Conservation (phyloP, 2,888 invertebrate genomes). For the Gandaritis pyraliata region DNA sequence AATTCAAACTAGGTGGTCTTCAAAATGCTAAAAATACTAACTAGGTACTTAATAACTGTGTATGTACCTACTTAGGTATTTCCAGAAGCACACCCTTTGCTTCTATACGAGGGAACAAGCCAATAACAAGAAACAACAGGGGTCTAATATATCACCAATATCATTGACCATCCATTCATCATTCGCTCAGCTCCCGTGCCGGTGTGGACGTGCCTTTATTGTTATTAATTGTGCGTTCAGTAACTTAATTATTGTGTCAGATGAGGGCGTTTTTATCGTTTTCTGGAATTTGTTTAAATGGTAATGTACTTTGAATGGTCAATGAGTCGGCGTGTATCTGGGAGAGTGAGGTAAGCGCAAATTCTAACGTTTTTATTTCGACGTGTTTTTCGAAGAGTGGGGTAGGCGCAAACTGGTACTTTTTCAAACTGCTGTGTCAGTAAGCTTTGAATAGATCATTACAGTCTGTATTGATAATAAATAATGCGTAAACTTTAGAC, state of each 20-base stretch:
- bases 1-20: too few relatives aligned
- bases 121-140: conserved; percentile 17
- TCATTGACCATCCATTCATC: conserved; percentile 43
- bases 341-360: not conserved
- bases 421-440: too few relatives aligned
- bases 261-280: conserved; percentile 31
- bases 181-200: conserved; percentile 39
- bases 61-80: too few relatives aligned
- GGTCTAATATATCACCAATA: conserved; percentile 27
- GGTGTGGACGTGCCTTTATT: conserved; percentile 44
- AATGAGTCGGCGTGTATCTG: not conserved
- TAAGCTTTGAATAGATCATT: too few relatives aligned
- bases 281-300: conserved; percentile 11
- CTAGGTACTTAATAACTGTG: too few relatives aligned
- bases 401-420: too few relatives aligned
- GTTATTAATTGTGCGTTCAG: conserved; percentile 46
- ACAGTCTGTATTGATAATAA: too few relatives aligned
- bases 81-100: too few relatives aligned
- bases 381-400: too few relatives aligned
- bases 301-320: conserved; percentile 12
- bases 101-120: not conserved
- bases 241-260: conserved; percentile 43
- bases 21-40: too few relatives aligned
- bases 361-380: too few relatives aligned
- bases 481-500: too few relatives aligned